Evolutionary conservation across 2,888 invertebrate species (phyloP).

Genomic region (Cosmia trapezina): DNA sequence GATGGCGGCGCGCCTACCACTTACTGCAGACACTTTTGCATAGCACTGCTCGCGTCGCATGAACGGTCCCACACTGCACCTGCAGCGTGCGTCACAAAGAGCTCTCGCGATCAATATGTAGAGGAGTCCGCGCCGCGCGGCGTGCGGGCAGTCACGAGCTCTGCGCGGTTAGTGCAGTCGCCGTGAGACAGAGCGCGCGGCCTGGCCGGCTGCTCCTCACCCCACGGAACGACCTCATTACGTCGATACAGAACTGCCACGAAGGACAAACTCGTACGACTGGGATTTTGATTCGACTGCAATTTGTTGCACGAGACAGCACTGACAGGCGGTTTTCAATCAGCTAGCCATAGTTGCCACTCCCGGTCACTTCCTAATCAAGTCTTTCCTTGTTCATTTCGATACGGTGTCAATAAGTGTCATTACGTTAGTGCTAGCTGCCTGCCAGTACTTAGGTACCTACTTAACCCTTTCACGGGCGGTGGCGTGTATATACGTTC

Average conservation of each 20-base stretch:
- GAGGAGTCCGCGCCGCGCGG: conserved; percentile 16
- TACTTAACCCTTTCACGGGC: too few species aligned
- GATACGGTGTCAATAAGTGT: too few species aligned
- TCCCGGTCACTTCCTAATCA: not conserved
- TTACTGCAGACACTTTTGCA: conserved; percentile 60
- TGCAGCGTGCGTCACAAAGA: too few species aligned
- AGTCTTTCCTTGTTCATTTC: too few species aligned
- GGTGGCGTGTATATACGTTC: too few species aligned
- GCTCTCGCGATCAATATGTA: too few species aligned
- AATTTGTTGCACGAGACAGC: not conserved
- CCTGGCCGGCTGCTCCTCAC: not conserved
- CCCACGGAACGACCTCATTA: not conserved
- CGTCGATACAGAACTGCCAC: not conserved
- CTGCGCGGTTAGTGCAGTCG: too few species aligned
- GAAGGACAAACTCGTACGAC: not conserved
- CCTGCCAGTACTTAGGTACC: too few species aligned
- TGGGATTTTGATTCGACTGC: not conserved
- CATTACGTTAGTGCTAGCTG: too few species aligned
- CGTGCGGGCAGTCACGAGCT: conserved; percentile 35
- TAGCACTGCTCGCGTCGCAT: conserved; percentile 28
- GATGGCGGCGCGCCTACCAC: conserved; percentile 28
- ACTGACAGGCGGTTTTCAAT: not conserved
- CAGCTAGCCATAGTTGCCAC: too few species aligned
- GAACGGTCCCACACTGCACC: not conserved
- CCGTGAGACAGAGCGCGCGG: not conserved